Percentiles rank a stretch among this genome's conserved stretches.
Evolutionary conservation across 1,140 invertebrate species (phyloP).

Genomic region (Eriocheir sinensis): DNA sequence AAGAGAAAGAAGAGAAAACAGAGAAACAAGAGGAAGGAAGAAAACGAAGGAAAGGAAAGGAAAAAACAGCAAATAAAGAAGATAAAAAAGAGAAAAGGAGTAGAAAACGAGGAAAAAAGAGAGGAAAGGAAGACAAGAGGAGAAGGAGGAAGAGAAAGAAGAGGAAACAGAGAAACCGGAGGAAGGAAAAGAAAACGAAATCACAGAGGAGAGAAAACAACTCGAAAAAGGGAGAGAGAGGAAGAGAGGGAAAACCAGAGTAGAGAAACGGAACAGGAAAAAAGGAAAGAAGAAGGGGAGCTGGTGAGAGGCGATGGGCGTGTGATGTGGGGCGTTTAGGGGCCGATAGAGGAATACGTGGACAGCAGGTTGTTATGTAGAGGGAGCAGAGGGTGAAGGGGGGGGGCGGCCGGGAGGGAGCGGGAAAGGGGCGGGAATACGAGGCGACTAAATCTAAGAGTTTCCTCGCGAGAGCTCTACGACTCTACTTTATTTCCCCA

Average conservation of each 20-base stretch:
- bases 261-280: too few species aligned
- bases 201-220: background rate
- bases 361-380: background rate
- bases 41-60: background rate
- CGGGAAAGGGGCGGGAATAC: conserved; percentile 1
- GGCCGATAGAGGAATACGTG: background rate
- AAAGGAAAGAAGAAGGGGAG: too few species aligned
- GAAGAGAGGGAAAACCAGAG: background rate
- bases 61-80: background rate
- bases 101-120: background rate
- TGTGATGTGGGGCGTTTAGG: background rate
- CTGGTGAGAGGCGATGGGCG: background rate
- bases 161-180: background rate
- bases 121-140: background rate
- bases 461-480: conserved; percentile 21
- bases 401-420: background rate
- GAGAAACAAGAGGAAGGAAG: background rate
- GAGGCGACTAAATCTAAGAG: conserved; percentile 10
- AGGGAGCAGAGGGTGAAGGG: background rate
- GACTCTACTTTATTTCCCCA: conserved; percentile 10
- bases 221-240: background rate
- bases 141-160: background rate
- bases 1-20: background rate
- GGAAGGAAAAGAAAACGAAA: background rate
- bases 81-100: background rate